Evolutionary conservation across 2,888 invertebrate genomes (phyloP), one percentile per base, ranked within the genome.

Genomic region (Andrena minutula): DNA sequence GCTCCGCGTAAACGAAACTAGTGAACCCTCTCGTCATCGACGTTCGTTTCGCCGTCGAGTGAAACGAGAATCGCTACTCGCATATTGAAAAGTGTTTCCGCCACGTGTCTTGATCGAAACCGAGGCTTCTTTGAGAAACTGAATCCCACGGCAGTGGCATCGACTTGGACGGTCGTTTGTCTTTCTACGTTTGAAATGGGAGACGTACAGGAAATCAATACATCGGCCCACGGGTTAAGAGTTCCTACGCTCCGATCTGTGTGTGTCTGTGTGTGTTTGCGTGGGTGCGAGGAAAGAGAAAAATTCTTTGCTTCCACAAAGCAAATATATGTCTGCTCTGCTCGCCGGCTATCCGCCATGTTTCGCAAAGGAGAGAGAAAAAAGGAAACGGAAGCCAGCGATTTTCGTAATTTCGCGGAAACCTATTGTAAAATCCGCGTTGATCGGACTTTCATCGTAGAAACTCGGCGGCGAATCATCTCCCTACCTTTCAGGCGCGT

Each of bases 181-280:
- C 91, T 91, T 91, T 92, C 89, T 86, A 88, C 88, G 90, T 92
- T 92, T 89, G 90, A 88, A 92, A 92, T 89, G 86, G 90, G 89
- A 90, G 90, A 89, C 87, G 87, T 90, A 89, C 89, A 89, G 89
- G 90, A 92, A 91, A 92, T 92, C 92, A 92, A 92, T 92, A 92
- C 92, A 89, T 89, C 85, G 88, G 88, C 82, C 75, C 84, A 80
- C 86, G 89, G 56, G 85, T 88, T 88, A 84, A 88, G 87, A 89
- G 88, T 83, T 83, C 75, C 81, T 63, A 76, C 85, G 79, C 74
- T 72, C 56, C 28, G 23, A 32, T 3, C 58, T 30, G 51, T 63
- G 32, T 64, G 77, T 20, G 68, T 61, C 66, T 26, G 73, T 58
- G 63, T 58, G 74, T 64, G 72, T 77, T 70, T 77, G 70, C 69